Percentiles rank a stretch among this genome's conserved stretches.
phyloP scores from a whole-genome alignment of 2,113 vertebrate species.

The Alouatta palliata region DNA sequence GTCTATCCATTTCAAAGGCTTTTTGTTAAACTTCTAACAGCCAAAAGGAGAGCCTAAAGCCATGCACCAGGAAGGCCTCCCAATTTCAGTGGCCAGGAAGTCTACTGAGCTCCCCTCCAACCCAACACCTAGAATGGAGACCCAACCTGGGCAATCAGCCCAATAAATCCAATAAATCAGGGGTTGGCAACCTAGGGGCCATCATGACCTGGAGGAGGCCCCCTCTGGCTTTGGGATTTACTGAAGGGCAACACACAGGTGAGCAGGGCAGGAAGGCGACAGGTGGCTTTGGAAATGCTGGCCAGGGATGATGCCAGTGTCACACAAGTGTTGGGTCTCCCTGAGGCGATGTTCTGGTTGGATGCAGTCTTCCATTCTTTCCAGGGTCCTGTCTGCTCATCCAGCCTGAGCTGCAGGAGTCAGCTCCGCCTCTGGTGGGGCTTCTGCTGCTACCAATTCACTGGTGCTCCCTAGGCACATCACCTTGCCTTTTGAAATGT shows the following conservation, averaged over 20 bases:
- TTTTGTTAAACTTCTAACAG: conserved; percentile 69
- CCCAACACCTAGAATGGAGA: neutral
- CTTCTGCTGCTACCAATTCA: neutral
- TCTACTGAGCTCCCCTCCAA: neutral
- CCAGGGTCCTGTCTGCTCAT: neutral
- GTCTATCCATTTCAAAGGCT: conserved; percentile 71
- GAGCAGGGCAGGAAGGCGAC: neutral
- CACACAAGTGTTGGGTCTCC: fast-evolving
- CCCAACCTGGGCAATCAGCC: fast-evolving
- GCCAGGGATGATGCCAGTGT: neutral
- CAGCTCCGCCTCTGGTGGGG: neutral
- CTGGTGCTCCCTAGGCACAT: neutral
- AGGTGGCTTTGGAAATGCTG: neutral
- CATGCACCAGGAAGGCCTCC: neutral
- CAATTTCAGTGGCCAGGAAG: conserved; percentile 37
- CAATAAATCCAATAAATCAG: neutral
- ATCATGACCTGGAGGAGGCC: fast-evolving
- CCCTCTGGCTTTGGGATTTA: neutral
- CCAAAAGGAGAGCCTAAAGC: conserved; percentile 54
- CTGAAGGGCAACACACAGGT: neutral
- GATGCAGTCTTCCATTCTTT: neutral
- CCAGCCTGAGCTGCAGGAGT: fast-evolving
- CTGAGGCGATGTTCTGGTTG: neutral
- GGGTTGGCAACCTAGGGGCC: neutral
- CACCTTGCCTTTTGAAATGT: neutral